phyloP scores from a whole-genome alignment of 2,888 invertebrate species.

The Drosophila niveifrons region DNA sequence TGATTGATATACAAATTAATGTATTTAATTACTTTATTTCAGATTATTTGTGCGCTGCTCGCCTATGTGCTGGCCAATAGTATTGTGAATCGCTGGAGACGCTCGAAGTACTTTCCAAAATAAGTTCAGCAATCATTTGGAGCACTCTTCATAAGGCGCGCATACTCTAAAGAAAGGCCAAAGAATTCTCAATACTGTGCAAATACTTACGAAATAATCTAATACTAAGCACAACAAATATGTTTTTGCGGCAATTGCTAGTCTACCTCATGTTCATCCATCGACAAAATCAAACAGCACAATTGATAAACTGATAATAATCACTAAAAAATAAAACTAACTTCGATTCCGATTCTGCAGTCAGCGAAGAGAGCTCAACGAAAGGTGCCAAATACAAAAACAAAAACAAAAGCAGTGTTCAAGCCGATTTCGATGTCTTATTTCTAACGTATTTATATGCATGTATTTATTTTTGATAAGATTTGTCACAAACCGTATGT shows the following conservation, averaged over 20 bases:
- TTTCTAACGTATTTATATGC: conserved; percentile 38
- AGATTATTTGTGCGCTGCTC: conserved; percentile 79
- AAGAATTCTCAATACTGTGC: conserved; percentile 74
- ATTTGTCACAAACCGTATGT: conserved; percentile 30
- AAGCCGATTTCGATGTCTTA: conserved; percentile 55
- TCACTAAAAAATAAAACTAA: conserved; percentile 4
- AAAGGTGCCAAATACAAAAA: conserved; percentile 45
- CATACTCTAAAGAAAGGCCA: conserved; percentile 70
- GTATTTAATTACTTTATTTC: background rate
- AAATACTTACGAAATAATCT: conserved; percentile 42
- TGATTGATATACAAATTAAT: background rate
- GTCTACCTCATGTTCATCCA: conserved; percentile 72
- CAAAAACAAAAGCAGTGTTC: conserved; percentile 49
- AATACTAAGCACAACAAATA: conserved; percentile 46
- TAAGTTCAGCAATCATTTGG: conserved; percentile 43
- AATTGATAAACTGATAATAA: conserved; percentile 10
- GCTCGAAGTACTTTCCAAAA: conserved; percentile 82
- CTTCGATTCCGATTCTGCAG: conserved; percentile 21
- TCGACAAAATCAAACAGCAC: background rate
- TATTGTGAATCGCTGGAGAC: conserved; percentile 83
- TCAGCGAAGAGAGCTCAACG: conserved; percentile 42
- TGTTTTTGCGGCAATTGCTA: conserved; percentile 54
- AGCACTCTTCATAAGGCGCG: conserved; percentile 40
- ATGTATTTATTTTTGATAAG: conserved; percentile 58
- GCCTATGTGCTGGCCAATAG: conserved; percentile 81